phyloP scores from a whole-genome alignment of 2,113 vertebrate genomes.

The Charadrius vociferus region DNA sequence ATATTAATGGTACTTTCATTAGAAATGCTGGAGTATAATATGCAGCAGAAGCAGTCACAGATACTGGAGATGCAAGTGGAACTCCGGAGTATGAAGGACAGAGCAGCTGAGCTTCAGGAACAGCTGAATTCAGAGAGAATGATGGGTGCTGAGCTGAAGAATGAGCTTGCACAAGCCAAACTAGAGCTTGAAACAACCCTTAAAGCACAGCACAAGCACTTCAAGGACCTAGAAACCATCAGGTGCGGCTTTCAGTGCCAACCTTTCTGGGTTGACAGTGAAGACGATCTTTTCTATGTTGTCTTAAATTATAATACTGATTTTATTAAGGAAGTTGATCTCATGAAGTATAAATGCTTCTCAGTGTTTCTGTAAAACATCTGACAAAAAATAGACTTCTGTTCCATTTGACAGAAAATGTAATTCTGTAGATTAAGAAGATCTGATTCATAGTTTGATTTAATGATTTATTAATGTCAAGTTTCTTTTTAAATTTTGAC shows the following conservation, averaged over 20 bases:
- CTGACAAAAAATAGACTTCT: neutral
- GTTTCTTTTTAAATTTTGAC: neutral
- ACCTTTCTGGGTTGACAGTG: neutral
- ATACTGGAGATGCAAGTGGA: constrained; percentile 78
- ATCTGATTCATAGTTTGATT: neutral
- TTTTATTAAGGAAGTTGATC: neutral
- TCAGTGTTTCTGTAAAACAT: neutral
- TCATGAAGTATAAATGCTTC: neutral
- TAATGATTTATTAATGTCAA: neutral
- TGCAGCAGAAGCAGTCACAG: constrained; percentile 75
- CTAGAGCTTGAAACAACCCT: constrained; percentile 89
- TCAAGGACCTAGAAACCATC: constrained; percentile 89
- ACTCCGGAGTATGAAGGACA: constrained; percentile 64
- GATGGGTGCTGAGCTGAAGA: constrained; percentile 81
- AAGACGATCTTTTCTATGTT: neutral
- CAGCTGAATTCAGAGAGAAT: constrained; percentile 75
- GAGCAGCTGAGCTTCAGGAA: constrained; percentile 75
- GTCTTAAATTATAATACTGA: neutral
- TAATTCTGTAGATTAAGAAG: neutral
- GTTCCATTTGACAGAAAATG: neutral
- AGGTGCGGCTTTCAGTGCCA: constrained; percentile 72
- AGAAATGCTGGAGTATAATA: constrained; percentile 70
- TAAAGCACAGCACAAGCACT: constrained; percentile 89
- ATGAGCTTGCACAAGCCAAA: constrained; percentile 88
- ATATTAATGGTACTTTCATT: neutral